Evolutionary conservation across 2,797 vertebrate genomes (phyloP).

Genomic region (Gymnoscopelus braueri): DNA sequence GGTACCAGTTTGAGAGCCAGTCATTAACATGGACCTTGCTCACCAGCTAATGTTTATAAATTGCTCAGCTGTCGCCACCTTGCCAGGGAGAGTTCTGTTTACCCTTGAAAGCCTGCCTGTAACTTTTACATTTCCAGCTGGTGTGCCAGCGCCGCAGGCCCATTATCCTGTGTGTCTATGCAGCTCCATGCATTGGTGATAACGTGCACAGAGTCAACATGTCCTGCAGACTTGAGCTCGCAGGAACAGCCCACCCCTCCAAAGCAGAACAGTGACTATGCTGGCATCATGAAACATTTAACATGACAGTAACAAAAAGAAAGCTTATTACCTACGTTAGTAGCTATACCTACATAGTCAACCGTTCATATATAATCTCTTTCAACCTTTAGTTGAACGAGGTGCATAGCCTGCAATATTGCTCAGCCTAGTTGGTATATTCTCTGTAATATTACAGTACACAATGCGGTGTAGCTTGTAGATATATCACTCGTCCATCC

Average conservation of each 20-base stretch:
- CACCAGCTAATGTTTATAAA: slow-evolving; percentile 63
- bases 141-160: slow-evolving; percentile 54
- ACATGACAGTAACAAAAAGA: too few relatives aligned
- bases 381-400: too few relatives aligned
- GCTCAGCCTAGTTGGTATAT: too few relatives aligned
- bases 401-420: too few relatives aligned
- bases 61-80: slow-evolving; percentile 57
- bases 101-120: slow-evolving; percentile 78
- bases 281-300: too few relatives aligned
- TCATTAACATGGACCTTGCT: slow-evolving; percentile 57
- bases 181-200: slow-evolving; percentile 81
- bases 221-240: slow-evolving; percentile 63
- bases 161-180: slow-evolving; percentile 86
- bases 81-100: slow-evolving; percentile 75
- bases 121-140: slow-evolving; percentile 79
- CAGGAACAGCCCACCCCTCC: slow-evolving; percentile 48
- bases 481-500: too few relatives aligned
- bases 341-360: too few relatives aligned
- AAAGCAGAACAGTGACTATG: slow-evolving; percentile 45
- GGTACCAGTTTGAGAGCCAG: slow-evolving; percentile 30
- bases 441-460: too few relatives aligned
- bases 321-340: too few relatives aligned
- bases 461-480: too few relatives aligned
- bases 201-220: slow-evolving; percentile 83
- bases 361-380: too few relatives aligned